Conservation (phyloP, 2,113 vertebrate species). For the Furnarius figulus region DNA sequence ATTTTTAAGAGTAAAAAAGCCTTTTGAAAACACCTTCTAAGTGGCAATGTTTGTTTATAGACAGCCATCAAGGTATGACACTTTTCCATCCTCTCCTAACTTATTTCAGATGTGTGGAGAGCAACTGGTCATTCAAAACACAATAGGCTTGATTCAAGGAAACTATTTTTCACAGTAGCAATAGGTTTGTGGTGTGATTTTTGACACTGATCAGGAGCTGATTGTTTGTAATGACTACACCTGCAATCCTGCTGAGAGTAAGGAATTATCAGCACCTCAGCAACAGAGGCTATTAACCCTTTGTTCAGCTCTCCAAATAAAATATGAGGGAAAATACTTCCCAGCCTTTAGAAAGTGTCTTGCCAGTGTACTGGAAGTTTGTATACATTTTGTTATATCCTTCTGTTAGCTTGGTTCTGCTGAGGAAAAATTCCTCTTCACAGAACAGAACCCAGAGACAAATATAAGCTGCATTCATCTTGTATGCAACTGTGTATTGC, state of each 20-base stretch:
- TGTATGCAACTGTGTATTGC: not conserved
- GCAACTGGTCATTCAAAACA: not conserved
- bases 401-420: not conserved
- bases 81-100: constrained; percentile 33
- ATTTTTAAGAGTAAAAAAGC: constrained; percentile 36
- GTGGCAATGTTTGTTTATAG: constrained; percentile 53
- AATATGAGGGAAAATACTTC: not conserved
- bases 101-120: constrained; percentile 52
- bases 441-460: not conserved
- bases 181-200: not conserved
- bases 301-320: not conserved
- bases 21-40: constrained; percentile 57
- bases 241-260: not conserved
- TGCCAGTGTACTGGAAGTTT: not conserved
- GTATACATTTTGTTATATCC: not conserved
- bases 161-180: not conserved
- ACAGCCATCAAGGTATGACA: constrained; percentile 13
- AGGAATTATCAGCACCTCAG: not conserved
- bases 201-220: not conserved
- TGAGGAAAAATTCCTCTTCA: not conserved
- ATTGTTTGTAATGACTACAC: not conserved
- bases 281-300: not conserved
- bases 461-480: not conserved
- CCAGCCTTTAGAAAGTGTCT: not conserved
- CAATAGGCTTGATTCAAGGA: not conserved